These are phyloP conservation scores for Nowickia ferox DNA, from an alignment of 2,888 invertebrate genomes.

Conservation along the genomic window DNA sequence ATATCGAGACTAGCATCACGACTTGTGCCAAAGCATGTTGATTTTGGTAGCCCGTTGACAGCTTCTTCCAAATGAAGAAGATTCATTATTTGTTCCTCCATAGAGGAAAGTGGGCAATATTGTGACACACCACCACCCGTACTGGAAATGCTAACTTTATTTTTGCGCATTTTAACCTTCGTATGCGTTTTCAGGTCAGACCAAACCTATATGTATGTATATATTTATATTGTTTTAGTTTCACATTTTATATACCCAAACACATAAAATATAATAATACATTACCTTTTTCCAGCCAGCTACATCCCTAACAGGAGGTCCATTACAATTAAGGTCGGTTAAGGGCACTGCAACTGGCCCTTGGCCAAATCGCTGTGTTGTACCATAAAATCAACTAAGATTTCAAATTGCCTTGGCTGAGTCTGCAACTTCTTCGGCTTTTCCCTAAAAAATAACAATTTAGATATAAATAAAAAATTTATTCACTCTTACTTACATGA, in stretches of 20 bases:
- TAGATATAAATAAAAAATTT: not conserved
- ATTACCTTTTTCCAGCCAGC: no score
- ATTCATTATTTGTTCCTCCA: slow-evolving; percentile 5
- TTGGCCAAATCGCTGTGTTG: slow-evolving; percentile 14
- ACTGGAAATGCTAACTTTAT: slow-evolving; percentile 17
- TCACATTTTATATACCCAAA: no score
- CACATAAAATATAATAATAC: no score
- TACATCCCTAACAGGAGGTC: no score
- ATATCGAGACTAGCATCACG: not conserved
- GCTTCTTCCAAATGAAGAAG: slow-evolving; percentile 28
- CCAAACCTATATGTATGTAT: not conserved
- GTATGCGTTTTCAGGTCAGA: not conserved
- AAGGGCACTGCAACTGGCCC: not conserved
- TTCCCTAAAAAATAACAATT: not conserved
- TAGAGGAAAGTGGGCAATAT: slow-evolving; percentile 26
- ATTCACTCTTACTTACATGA: no score
- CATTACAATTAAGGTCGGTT: no score
- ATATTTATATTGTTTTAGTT: no score
- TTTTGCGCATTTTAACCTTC: slow-evolving; percentile 22
- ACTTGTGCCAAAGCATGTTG: slow-evolving; percentile 3
- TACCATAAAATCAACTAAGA: not conserved
- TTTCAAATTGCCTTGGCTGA: not conserved
- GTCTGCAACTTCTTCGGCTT: slow-evolving; percentile 2
- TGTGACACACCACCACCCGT: slow-evolving; percentile 21
- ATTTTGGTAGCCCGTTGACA: not conserved